Conservation (phyloP, 2,888 invertebrate genomes). For the Cheilosia urbana region DNA sequence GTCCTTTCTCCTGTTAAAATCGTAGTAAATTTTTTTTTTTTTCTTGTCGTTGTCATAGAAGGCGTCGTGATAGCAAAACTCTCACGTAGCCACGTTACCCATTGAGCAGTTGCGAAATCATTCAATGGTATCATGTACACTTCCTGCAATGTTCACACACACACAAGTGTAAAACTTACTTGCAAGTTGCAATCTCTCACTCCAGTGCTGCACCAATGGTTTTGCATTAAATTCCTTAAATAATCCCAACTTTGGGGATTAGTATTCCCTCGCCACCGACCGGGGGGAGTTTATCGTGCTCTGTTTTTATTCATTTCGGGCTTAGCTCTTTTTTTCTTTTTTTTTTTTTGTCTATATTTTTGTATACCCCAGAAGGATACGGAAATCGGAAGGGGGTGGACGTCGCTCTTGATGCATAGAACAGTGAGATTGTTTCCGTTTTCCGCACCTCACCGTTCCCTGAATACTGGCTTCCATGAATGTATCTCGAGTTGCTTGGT, state of each 20-base stretch:
- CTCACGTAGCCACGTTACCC: constrained; percentile 39
- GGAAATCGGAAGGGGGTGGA: neutral
- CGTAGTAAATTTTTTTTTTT: neutral
- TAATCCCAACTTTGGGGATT: constrained; percentile 53
- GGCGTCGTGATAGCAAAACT: constrained; percentile 30
- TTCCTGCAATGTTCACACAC: constrained; percentile 26
- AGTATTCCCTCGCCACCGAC: constrained; percentile 11
- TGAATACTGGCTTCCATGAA: constrained; percentile 42
- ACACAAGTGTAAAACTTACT: constrained; percentile 20
- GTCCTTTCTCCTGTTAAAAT: neutral
- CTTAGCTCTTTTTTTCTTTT: neutral
- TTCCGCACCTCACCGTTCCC: constrained; percentile 40
- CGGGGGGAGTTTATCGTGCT: constrained; percentile 8
- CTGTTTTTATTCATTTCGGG: constrained; percentile 15
- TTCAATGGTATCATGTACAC: neutral
- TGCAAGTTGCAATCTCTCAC: constrained; percentile 22
- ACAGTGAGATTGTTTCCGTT: constrained; percentile 40
- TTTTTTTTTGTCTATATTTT: constrained; percentile 22
- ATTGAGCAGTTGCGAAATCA: constrained; percentile 26
- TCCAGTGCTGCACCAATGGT: constrained; percentile 30
- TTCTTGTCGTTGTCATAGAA: neutral
- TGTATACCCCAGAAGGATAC: neutral
- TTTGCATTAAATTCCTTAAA: constrained; percentile 56
- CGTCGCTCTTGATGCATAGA: constrained; percentile 5
- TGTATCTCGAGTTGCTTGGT: constrained; percentile 37